Evolutionary conservation across 1,140 invertebrate species (phyloP).

Genomic region (Pseudomyrmex cubaensis): DNA sequence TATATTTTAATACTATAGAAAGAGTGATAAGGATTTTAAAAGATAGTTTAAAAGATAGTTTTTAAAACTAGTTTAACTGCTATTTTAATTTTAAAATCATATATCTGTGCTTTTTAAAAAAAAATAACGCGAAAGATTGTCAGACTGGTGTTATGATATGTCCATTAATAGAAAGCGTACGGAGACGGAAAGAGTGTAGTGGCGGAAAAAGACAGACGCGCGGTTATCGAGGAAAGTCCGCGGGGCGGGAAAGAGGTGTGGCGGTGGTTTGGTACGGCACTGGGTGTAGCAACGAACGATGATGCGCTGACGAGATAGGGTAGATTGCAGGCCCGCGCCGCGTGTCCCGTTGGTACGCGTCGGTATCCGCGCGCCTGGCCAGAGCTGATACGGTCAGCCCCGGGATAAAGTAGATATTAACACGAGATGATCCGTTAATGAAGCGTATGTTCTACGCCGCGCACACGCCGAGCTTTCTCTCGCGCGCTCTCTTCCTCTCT

Average conservation of each 20-base stretch:
- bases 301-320: constrained; percentile 76
- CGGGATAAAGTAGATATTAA: constrained; percentile 86
- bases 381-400: constrained; percentile 82
- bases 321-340: constrained; percentile 74
- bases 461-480: constrained; percentile 64
- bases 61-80: too few species aligned
- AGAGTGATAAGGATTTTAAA: too few species aligned
- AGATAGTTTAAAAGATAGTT: too few species aligned
- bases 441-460: constrained; percentile 84
- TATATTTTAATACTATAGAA: too few species aligned
- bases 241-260: constrained; percentile 40
- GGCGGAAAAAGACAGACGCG: constrained; percentile 33
- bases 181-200: neutral
- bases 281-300: constrained; percentile 67
- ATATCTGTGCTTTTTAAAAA: neutral
- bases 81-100: constrained; percentile 1
- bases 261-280: constrained; percentile 49
- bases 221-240: constrained; percentile 48
- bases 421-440: constrained; percentile 86
- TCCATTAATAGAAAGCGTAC: constrained; percentile 6
- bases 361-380: constrained; percentile 76
- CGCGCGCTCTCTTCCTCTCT: neutral
- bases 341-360: constrained; percentile 66
- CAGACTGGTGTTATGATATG: neutral
- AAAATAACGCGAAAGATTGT: neutral